Conservation (phyloP, 2,113 vertebrate genomes). For the Pionites leucogaster region DNA sequence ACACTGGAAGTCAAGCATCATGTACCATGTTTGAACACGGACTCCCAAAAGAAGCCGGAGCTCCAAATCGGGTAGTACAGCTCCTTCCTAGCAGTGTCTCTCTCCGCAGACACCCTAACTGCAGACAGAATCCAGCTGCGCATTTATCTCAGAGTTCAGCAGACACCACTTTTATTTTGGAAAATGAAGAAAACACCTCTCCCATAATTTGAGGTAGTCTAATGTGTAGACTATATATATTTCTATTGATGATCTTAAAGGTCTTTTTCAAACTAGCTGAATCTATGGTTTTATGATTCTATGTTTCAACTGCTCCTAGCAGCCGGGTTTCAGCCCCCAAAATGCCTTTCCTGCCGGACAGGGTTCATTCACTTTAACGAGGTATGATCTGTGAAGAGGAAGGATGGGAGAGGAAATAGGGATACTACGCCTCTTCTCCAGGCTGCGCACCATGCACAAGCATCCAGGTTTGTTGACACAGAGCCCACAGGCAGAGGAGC, state of each 20-base stretch:
- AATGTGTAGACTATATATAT: neutral
- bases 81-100: neutral
- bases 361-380: neutral
- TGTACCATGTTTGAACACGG: rapidly evolving
- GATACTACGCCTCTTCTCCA: neutral
- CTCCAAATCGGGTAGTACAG: rapidly evolving
- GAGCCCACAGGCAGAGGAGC: neutral
- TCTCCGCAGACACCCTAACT: neutral
- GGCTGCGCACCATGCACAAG: neutral
- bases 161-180: neutral
- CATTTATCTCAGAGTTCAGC: neutral
- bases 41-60: neutral
- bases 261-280: neutral
- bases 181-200: neutral
- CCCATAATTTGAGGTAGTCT: neutral
- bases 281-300: neutral
- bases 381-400: neutral
- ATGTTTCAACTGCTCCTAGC: neutral
- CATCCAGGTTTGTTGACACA: neutral
- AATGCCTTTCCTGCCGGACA: neutral
- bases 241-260: neutral
- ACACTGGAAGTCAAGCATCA: neutral
- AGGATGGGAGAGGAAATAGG: neutral
- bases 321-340: neutral
- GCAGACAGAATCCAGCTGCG: neutral